Base-by-base conservation (phyloP, 2,113 vertebrate species). In the Strix uralensis region DNA sequence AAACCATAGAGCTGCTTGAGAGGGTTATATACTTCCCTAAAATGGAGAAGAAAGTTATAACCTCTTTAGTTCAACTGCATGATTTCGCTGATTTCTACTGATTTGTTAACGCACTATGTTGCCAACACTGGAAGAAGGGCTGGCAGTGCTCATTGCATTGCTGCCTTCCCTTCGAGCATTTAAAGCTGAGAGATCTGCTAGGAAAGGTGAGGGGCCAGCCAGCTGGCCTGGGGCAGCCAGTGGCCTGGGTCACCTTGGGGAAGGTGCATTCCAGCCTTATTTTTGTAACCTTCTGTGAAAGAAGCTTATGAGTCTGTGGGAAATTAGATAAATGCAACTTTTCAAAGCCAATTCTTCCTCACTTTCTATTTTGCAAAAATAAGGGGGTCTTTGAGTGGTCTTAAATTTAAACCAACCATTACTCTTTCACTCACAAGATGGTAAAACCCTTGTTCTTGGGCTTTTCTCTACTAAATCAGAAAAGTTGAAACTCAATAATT, bases 51-150 rank as follows among this genome's bases (percentile, higher is more conserved):
- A 5, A 52, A 34, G 52, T 54, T 40, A 40, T 13, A 62, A 86
- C 49, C 42, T 46, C 27, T 57, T 18, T 29, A 66, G 54, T 89
- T 96, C 92, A 94, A 5, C 80, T 91, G 55, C 85, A 65, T 52
- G 49, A 40, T 92, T 94, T 96, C 88, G 61, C 75, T 78, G 58
- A 89, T 94, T 95, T 81, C 55, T 69, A 75, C 69, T 30, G 54
- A 34, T 21, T 70, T 51, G 63, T 26, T 49, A 58, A 59, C 38
- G 70, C 85, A 67, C 21, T 57, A 72, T 88, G 91, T 73, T 81
- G 80, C 54, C 88, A 92, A 82, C 93, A 66, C 78, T 87, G 92
- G 81, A 77, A 89, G 85, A 79, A 63, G 89, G 27, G 36, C 55
- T 87, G 90, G 40, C 5, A 21, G 81, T 63, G 66, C 32, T 1